Evolutionary conservation across 2,888 invertebrate genomes (phyloP).

Genomic region (Patella ulyssiponensis): DNA sequence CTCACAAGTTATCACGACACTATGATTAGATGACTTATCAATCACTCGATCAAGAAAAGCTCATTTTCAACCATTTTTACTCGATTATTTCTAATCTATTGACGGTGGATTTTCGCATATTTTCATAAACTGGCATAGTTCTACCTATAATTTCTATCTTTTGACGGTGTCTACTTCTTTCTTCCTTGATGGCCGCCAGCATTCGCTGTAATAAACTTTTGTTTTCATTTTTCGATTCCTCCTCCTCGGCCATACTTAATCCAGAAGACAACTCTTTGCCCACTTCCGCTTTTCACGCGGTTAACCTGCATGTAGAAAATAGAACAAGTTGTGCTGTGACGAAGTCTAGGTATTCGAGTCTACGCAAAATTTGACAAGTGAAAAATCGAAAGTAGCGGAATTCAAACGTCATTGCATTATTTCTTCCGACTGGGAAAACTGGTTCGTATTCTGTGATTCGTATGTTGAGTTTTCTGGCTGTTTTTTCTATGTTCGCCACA

Average conservation of each 20-base stretch:
- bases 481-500: not conserved
- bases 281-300: conserved; percentile 15
- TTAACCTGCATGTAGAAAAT: too few species aligned
- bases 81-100: too few species aligned
- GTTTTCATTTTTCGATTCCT: conserved; percentile 33
- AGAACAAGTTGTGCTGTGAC: too few species aligned
- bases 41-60: too few species aligned
- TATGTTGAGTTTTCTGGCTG: not conserved
- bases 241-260: conserved; percentile 55
- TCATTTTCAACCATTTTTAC: too few species aligned
- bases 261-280: not conserved
- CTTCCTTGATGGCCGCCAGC: conserved; percentile 29
- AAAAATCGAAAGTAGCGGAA: not conserved
- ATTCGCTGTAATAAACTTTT: conserved; percentile 31
- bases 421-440: not conserved
- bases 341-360: too few species aligned
- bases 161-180: conserved; percentile 24
- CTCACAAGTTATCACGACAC: too few species aligned
- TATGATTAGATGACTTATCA: too few species aligned
- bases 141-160: conserved; percentile 24
- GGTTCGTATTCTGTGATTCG: not conserved
- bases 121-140: not conserved
- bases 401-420: not conserved
- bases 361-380: not conserved
- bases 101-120: too few species aligned